Base-by-base conservation (phyloP, 1,140 invertebrate genomes). In the Coptotermes formosanus region DNA sequence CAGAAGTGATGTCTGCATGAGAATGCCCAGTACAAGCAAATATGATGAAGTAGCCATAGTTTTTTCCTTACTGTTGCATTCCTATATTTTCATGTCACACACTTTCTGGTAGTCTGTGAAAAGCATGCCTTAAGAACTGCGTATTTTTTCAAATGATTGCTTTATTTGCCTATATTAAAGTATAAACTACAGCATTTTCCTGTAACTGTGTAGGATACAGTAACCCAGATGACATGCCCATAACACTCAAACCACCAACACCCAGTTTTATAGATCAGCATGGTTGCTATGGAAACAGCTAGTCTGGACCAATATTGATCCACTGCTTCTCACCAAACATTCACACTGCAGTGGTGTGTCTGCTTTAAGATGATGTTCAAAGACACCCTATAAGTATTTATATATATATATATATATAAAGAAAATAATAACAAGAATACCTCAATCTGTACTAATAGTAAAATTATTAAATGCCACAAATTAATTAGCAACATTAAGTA, bases 11-110 rank as follows among this genome's bases (percentile, higher is more conserved):
- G 59, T 64, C 19, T 44, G 85, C 25, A 85, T 32, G 38, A 85
- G n/a, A 64, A 82, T 84, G 64, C 48, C 86, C 86, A 38, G 85
- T 64, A 48, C 83, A 85, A 52, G 85, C 59, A 82, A 82, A 86
- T 14, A 30, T 16, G 30, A 75, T 30, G 25, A n/a, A 75, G n/a
- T 30, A n/a, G 64, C n/a, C 64, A 75, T 75, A 30, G 64, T 75
- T 8, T 75, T 19, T 9, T 75, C 64, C n/a, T 8, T 25, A 75
- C 30, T 75, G n/a, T n/a, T 30, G 64, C 14, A 21, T 75, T 30
- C 30, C 25, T 12, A 25, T n/a, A 75, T n/a, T 75, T 30, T 30
- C 25, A 75, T 75, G 6, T 75, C 52, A 55, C 52, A 75, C 6
- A 64, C 59, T 64, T 64, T 75, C 7, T 75, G 14, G 14, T 16